These are phyloP conservation scores for Brevimyrus niger DNA, from an alignment of 2,113 vertebrate species.

Conservation along the genomic window DNA sequence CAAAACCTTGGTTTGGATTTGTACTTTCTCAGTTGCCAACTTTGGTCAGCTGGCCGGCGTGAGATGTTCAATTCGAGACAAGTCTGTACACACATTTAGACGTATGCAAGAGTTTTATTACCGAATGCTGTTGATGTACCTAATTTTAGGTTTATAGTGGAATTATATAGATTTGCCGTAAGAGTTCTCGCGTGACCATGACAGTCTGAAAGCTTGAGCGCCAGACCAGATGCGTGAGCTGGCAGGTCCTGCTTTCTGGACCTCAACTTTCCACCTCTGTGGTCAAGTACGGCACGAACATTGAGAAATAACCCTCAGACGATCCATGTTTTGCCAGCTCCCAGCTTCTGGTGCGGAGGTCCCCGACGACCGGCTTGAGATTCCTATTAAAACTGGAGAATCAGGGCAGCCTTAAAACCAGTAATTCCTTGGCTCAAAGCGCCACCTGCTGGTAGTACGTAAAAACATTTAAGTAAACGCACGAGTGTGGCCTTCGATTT, in stretches of 20 bases:
- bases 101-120: too few relatives aligned
- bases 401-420: background rate
- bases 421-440: background rate
- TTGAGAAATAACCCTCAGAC: background rate
- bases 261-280: background rate
- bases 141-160: too few relatives aligned
- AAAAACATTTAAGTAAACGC: conserved; percentile 2
- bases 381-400: background rate
- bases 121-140: too few relatives aligned
- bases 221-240: too few relatives aligned
- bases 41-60: too few relatives aligned
- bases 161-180: too few relatives aligned
- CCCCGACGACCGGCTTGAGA: background rate
- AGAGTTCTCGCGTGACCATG: too few relatives aligned
- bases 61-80: too few relatives aligned
- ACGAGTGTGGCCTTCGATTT: conserved; percentile 66
- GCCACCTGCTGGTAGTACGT: background rate
- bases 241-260: too few relatives aligned
- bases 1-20: background rate
- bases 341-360: background rate
- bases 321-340: background rate
- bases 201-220: too few relatives aligned
- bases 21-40: background rate
- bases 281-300: too few relatives aligned
- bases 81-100: too few relatives aligned